phyloP scores from a whole-genome alignment of 2,797 vertebrate genomes.

The Sebastes itinus region DNA sequence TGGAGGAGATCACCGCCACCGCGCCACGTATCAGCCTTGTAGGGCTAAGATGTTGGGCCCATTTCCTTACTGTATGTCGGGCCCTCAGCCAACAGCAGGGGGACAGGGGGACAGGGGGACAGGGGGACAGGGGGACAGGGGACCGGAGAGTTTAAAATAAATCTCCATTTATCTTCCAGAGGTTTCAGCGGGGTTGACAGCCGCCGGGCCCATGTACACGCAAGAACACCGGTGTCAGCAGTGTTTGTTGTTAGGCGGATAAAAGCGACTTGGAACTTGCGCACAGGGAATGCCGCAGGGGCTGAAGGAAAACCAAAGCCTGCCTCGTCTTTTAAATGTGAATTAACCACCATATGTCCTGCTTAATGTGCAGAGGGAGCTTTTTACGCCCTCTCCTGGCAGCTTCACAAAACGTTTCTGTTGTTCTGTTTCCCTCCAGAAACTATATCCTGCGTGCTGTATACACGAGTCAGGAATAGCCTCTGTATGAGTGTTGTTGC shows the following conservation, averaged over 20 bases:
- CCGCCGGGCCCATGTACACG: constrained; percentile 30
- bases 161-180: constrained; percentile 75
- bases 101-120: background rate
- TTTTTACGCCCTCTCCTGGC: constrained; percentile 51
- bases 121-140: background rate
- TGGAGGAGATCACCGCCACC: background rate
- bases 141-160: constrained; percentile 74
- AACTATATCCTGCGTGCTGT: constrained; percentile 81
- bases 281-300: constrained; percentile 25
- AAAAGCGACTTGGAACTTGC: constrained; percentile 53
- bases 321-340: constrained; percentile 28
- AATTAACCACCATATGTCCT: constrained; percentile 65
- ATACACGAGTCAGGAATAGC: constrained; percentile 81
- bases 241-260: constrained; percentile 50
- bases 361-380: background rate
- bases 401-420: constrained; percentile 13
- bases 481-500: constrained; percentile 82
- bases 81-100: constrained; percentile 39
- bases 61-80: constrained; percentile 54
- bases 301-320: constrained; percentile 62
- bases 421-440: constrained; percentile 70
- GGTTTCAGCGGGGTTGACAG: constrained; percentile 72
- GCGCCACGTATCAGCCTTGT: constrained; percentile 55
- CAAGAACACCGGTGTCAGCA: constrained; percentile 73
- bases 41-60: constrained; percentile 54